Evolutionary conservation across 2,888 invertebrate species (phyloP).

Genomic region (Biston betularia): DNA sequence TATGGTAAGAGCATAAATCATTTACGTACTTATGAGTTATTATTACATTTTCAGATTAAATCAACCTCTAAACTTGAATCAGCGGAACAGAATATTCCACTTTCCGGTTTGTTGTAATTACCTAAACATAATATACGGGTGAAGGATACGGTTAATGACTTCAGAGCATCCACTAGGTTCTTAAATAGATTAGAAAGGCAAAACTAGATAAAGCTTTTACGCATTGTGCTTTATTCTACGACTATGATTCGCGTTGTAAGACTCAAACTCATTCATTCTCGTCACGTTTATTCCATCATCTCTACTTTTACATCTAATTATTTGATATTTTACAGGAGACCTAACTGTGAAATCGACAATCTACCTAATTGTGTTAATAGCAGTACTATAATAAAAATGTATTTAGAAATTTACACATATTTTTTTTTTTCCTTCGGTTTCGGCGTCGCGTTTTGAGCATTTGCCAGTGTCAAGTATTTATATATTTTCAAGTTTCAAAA

Average conservation of each 20-base stretch:
- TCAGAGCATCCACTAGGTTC: slow-evolving; percentile 18
- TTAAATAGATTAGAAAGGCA: slow-evolving; percentile 28
- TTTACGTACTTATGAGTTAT: slow-evolving; percentile 23
- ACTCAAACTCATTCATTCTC: too few species aligned
- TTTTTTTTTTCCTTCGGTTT: too few species aligned
- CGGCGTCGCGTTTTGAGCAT: too few species aligned
- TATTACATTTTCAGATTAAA: slow-evolving; percentile 39
- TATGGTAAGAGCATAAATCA: slow-evolving; percentile 17
- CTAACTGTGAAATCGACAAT: too few species aligned
- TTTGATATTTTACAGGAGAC: too few species aligned
- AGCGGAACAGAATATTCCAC: slow-evolving; percentile 44
- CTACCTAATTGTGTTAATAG: too few species aligned
- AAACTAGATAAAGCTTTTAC: slow-evolving; percentile 25
- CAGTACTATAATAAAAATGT: too few species aligned
- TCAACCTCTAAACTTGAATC: slow-evolving; percentile 45
- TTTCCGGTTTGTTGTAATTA: slow-evolving; percentile 46
- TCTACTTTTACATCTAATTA: too few species aligned
- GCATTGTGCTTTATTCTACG: slow-evolving; percentile 42
- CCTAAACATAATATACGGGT: slow-evolving; percentile 43
- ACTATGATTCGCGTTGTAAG: background rate
- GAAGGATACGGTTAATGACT: slow-evolving; percentile 42
- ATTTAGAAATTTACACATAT: too few species aligned
- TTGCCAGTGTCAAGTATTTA: too few species aligned
- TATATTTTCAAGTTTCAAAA: too few species aligned
- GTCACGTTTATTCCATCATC: too few species aligned